A percentile compares a stretch with the other conserved stretches of the same genome.
These are phyloP conservation scores for Pandemis cinnamomeana DNA, from an alignment of 2,888 invertebrate genomes.

Conservation along the genomic window DNA sequence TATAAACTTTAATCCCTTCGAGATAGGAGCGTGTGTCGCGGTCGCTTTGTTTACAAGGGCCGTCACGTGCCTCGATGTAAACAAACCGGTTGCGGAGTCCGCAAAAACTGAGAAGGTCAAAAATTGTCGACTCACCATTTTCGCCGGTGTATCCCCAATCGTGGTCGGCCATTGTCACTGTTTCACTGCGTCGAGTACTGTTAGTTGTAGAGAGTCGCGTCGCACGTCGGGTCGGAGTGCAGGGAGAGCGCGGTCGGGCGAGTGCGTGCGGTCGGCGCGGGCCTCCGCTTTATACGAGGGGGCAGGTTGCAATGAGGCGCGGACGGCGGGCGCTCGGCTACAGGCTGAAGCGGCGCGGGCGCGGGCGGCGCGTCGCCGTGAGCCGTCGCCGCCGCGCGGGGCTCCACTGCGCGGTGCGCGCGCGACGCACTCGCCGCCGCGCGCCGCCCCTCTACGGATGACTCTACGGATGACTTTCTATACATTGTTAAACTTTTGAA, in stretches of 20 bases:
- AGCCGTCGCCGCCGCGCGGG: conserved; percentile 46
- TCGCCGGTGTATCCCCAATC: conserved; percentile 86
- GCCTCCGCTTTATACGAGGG: conserved; percentile 72
- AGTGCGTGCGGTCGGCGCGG: conserved; percentile 76
- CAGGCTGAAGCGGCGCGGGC: conserved; percentile 53
- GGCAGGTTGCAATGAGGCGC: conserved; percentile 53
- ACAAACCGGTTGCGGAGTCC: conserved; percentile 73
- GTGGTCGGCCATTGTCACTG: conserved; percentile 72
- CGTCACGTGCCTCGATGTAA: conserved; percentile 80
- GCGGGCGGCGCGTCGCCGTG: conserved; percentile 51
- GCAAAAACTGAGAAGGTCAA: conserved; percentile 45
- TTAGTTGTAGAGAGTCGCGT: conserved; percentile 48
- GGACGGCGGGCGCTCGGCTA: conserved; percentile 44
- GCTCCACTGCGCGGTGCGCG: conserved; percentile 47
- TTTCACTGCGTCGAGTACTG: conserved; percentile 45
- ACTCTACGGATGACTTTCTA: conserved; percentile 65
- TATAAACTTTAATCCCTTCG: neutral
- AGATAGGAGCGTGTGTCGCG: conserved; percentile 40
- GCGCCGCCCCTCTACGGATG: conserved; percentile 50
- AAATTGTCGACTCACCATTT: conserved; percentile 81
- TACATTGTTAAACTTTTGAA: conserved; percentile 38
- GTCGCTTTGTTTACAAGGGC: conserved; percentile 59
- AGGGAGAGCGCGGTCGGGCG: conserved; percentile 72
- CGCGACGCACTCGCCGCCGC: conserved; percentile 44
- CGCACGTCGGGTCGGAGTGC: conserved; percentile 66